These are phyloP conservation scores for Charaxes varanes DNA, from an alignment of 1,140 invertebrate species.

Conservation along the genomic window DNA sequence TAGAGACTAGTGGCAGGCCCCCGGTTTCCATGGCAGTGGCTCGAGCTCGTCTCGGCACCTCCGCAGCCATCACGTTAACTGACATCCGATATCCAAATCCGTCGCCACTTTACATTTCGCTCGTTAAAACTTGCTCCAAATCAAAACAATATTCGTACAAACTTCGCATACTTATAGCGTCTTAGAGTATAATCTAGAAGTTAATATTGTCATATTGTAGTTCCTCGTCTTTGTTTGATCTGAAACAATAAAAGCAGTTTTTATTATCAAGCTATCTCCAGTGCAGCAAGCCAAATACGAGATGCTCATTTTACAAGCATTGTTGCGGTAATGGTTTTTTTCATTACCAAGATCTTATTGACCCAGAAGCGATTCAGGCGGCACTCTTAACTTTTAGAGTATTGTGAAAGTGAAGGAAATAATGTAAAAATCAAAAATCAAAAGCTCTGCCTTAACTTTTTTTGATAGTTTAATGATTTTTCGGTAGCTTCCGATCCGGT, in stretches of 20 bases:
- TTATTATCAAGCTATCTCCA: constrained; percentile 16
- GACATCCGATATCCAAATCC: constrained; percentile 35
- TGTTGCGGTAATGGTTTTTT: constrained; percentile 17
- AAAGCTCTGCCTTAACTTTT: too few relatives aligned
- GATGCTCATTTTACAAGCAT: constrained; percentile 20
- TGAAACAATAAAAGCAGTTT: constrained; percentile 32
- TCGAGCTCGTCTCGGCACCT: constrained; percentile 36
- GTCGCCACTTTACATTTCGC: constrained; percentile 30
- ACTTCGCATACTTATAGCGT: background rate
- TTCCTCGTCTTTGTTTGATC: constrained; percentile 22
- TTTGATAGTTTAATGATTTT: too few relatives aligned
- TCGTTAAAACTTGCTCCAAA: constrained; percentile 9
- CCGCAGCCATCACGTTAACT: constrained; percentile 45
- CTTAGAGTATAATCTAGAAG: constrained; percentile 1
- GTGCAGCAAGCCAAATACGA: constrained; percentile 19
- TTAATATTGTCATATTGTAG: constrained; percentile 7
- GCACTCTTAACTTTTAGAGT: too few relatives aligned
- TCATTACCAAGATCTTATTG: constrained; percentile 13
- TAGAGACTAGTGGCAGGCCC: constrained; percentile 57
- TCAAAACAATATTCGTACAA: background rate
- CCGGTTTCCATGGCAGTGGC: constrained; percentile 57
- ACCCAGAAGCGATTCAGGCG: constrained; percentile 8
- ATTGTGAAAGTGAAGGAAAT: too few relatives aligned
- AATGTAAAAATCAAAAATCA: too few relatives aligned
- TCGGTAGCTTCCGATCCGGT: too few relatives aligned